phyloP scores from a whole-genome alignment of 2,113 vertebrate species.

The Mastomys natalensis region DNA sequence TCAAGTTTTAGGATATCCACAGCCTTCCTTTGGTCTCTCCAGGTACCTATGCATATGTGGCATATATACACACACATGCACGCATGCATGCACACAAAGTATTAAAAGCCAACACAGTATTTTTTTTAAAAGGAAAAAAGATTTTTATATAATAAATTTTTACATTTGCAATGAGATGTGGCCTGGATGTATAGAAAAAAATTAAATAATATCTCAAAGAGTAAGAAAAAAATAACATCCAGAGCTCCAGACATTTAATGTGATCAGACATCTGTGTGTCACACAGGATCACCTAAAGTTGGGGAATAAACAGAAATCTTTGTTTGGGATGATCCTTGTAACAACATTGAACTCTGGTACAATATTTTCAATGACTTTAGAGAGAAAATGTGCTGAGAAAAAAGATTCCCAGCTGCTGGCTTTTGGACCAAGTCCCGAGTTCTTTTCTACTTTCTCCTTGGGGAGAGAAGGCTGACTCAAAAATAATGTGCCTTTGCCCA shows the following conservation, averaged over 20 bases:
- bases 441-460: background rate
- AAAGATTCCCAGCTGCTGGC: background rate
- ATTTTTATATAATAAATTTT: background rate
- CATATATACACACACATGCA: background rate
- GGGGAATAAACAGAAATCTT: background rate
- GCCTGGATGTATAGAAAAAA: background rate
- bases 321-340: background rate
- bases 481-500: background rate
- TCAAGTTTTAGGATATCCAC: background rate
- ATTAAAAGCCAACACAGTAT: background rate
- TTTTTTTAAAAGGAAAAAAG: background rate
- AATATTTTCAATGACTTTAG: background rate
- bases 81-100: background rate
- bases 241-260: fast-evolving
- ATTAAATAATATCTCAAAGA: background rate
- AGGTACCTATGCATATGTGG: background rate
- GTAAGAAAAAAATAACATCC: background rate
- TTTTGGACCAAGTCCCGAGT: background rate
- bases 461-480: background rate
- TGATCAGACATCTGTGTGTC: background rate
- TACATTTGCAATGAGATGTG: background rate
- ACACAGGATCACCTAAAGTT: background rate
- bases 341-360: background rate
- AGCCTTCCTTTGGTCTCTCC: background rate
- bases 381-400: background rate